Evolutionary conservation across 2,113 vertebrate species (phyloP).

Genomic region (Grammomys dolichurus): DNA sequence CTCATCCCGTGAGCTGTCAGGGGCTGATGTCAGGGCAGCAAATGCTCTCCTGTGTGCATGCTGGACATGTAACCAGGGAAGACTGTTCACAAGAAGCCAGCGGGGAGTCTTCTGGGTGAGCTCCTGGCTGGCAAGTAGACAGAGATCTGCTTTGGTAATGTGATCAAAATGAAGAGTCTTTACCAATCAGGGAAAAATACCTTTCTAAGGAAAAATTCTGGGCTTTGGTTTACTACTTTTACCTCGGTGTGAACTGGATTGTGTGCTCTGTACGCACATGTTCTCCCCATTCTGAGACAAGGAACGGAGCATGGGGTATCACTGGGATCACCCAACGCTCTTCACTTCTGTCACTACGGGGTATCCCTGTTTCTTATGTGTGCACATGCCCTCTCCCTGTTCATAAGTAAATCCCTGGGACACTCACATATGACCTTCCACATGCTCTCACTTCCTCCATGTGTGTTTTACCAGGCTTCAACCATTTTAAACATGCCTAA

Average conservation of each 20-base stretch:
- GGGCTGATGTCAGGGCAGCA: accelerated
- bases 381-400: not conserved
- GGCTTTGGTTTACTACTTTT: not conserved
- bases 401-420: accelerated
- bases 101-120: accelerated
- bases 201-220: not conserved
- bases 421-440: no score
- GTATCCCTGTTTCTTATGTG: accelerated
- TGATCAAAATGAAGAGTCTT: not conserved
- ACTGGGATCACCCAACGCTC: accelerated
- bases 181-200: no score
- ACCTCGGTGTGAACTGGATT: not conserved
- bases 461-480: not conserved
- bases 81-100: not conserved
- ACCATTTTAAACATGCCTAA: not conserved
- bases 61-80: accelerated
- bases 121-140: not conserved
- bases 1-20: not conserved
- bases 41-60: accelerated
- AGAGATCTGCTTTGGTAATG: not conserved
- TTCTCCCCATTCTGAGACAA: not conserved
- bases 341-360: accelerated
- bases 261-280: accelerated
- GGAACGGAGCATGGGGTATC: accelerated
- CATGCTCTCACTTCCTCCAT: not conserved